Evolutionary conservation across 2,797 vertebrate species (phyloP).

Genomic region (Myioborus miniatus): DNA sequence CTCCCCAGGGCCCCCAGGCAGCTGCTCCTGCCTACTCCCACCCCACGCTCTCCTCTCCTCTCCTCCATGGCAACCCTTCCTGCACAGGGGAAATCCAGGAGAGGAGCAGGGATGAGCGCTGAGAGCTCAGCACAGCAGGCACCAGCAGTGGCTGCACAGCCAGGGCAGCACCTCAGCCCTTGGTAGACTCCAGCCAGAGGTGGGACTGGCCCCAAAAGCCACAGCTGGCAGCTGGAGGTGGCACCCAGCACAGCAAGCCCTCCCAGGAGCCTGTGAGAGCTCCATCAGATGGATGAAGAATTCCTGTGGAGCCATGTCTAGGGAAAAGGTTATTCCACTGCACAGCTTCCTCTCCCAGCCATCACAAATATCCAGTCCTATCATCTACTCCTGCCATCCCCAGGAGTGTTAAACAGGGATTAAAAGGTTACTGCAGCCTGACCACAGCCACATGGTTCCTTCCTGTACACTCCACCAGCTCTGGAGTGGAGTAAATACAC

Average conservation of each 20-base stretch:
- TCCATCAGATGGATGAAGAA: not conserved
- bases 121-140: not conserved
- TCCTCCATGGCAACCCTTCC: conserved; percentile 41
- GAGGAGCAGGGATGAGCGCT: not conserved
- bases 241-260: not conserved
- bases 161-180: not conserved
- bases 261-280: not conserved
- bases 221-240: not conserved
- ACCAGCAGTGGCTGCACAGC: not conserved
- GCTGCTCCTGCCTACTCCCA: conserved; percentile 42
- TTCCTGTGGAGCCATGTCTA: fast-evolving
- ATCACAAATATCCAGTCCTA: not conserved
- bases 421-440: fast-evolving
- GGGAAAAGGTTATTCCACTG: not conserved
- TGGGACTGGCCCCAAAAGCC: not conserved
- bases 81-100: not conserved
- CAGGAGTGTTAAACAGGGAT: not conserved
- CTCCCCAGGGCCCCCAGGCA: not conserved
- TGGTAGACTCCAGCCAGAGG: fast-evolving
- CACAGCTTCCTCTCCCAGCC: not conserved
- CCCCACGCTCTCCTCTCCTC: conserved; percentile 48
- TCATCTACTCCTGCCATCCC: not conserved
- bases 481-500: too few relatives aligned
- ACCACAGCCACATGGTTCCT: not conserved
- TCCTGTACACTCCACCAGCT: fast-evolving